A percentile compares a stretch with the other conserved stretches of the same genome.
These are phyloP conservation scores for Pocillopora grandis DNA, from an alignment of 92 coral and sea anemone genomes.

Conservation along the genomic window DNA sequence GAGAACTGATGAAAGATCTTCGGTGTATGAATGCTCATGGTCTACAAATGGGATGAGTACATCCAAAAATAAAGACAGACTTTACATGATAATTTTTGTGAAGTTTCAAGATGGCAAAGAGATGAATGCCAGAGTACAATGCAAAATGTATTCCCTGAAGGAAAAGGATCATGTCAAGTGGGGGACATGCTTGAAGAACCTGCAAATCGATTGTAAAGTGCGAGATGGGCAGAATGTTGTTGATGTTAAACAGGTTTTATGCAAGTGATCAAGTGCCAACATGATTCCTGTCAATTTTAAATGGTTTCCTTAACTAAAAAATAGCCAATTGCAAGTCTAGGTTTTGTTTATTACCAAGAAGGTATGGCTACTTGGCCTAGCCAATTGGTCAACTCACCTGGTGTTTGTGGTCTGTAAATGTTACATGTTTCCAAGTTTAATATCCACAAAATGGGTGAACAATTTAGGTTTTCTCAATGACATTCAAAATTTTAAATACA, in stretches of 20 bases:
- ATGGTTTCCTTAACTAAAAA: too few species aligned
- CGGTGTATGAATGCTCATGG: slow-evolving; percentile 73
- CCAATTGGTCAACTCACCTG: too few species aligned
- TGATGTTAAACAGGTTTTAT: slow-evolving; percentile 67
- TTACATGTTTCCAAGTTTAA: too few species aligned
- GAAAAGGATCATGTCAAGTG: slow-evolving; percentile 94
- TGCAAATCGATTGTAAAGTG: slow-evolving; percentile 79
- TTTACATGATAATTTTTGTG: slow-evolving; percentile 62
- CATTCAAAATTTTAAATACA: too few species aligned
- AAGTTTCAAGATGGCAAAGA: slow-evolving; percentile 74
- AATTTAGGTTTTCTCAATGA: too few species aligned
- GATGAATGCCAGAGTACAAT: slow-evolving; percentile 72
- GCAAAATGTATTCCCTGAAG: slow-evolving; percentile 84
- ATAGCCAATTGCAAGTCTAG: too few species aligned
- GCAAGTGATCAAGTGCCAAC: slow-evolving; percentile 39
- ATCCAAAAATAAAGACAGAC: slow-evolving; percentile 86
- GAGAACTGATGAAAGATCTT: slow-evolving; percentile 69
- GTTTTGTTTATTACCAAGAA: too few species aligned
- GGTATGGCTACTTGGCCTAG: too few species aligned
- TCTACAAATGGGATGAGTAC: slow-evolving; percentile 74
- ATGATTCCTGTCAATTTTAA: too few species aligned
- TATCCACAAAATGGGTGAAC: too few species aligned
- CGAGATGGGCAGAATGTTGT: slow-evolving; percentile 72
- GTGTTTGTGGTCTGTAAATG: too few species aligned
- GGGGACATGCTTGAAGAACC: slow-evolving; percentile 87